These are phyloP conservation scores for Mormyrus hasselquistii DNA, from an alignment of 2,797 vertebrate species.

Conservation along the genomic window DNA sequence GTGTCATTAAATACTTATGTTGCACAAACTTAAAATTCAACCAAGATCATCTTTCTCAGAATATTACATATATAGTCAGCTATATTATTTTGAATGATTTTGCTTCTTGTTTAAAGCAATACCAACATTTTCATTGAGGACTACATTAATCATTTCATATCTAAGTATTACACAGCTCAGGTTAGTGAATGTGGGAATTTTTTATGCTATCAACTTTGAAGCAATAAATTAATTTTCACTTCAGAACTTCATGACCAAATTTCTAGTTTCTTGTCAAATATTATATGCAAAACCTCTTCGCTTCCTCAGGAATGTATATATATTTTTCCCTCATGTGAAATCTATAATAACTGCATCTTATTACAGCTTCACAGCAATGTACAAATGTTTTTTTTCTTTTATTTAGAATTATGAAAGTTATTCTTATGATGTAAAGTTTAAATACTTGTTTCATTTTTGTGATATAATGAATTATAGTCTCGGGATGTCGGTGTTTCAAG, in stretches of 20 bases:
- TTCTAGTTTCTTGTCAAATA: background rate
- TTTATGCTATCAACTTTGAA: background rate
- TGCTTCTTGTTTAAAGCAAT: background rate
- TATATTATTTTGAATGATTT: background rate
- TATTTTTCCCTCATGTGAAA: no score
- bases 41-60: background rate
- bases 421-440: background rate
- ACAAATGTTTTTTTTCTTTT: background rate
- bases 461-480: background rate
- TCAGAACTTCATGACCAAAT: background rate
- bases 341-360: no score
- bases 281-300: background rate
- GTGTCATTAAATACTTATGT: background rate
- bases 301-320: background rate
- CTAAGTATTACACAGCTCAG: background rate
- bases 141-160: background rate
- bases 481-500: background rate
- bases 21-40: background rate
- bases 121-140: background rate
- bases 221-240: background rate
- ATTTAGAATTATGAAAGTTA: background rate
- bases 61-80: no score
- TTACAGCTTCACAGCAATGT: no score
- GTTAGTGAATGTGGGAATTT: background rate
- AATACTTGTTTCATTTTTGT: background rate